Base-by-base conservation (phyloP, 2,797 vertebrate species). In the Anas bahamensis region DNA sequence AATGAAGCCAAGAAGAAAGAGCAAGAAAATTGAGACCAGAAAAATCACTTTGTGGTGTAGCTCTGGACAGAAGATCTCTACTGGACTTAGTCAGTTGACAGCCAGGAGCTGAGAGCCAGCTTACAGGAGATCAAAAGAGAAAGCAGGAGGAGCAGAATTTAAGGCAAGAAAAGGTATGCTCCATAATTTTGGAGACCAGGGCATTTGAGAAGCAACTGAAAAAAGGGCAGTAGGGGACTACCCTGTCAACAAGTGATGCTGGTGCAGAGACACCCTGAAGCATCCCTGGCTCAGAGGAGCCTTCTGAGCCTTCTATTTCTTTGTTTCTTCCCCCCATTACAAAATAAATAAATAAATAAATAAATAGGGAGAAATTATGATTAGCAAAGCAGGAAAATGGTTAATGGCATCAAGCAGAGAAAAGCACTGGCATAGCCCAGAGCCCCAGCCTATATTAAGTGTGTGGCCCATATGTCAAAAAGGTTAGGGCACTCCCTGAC, bases 261-360 rank as follows among this genome's bases (percentile, higher is more conserved):
- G 18, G 23, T 2, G 0, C 14, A 64, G 33, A 73, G 9, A 6
- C 23, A 39, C 11, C 22, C 17, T 1, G 2, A 68, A 14, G 13
- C 44, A 83, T 3, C 0, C 0, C 11, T 57, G 5, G 2, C 33
- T 75, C 0, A 0, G 18, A 64, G 39, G 4, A 71, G 3, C 7
- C 28, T 77, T 66, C 50, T 60, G 7, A 71, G 3, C 8, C 28
- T 77, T 66, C 50, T 60, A 6, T 16, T 69, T 17, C 19, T 81
- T 75, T 63, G 9, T 35, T 61, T 37, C 11, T 82, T 72, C 80
- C 28, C 22, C 39, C 4, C 8, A 4, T 12, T 16, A 17, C 39
- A 9, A 4, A 23, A 53, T 42, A 42, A 17, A 15, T 3, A 35
- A 11, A 42, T 42, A 42, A 17, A 17, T 3, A 35, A 11, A 42